Percentiles rank a stretch among this genome's conserved stretches.
These are phyloP conservation scores for Hemithea aestivaria DNA, from an alignment of 2,888 invertebrate species.

Conservation along the genomic window DNA sequence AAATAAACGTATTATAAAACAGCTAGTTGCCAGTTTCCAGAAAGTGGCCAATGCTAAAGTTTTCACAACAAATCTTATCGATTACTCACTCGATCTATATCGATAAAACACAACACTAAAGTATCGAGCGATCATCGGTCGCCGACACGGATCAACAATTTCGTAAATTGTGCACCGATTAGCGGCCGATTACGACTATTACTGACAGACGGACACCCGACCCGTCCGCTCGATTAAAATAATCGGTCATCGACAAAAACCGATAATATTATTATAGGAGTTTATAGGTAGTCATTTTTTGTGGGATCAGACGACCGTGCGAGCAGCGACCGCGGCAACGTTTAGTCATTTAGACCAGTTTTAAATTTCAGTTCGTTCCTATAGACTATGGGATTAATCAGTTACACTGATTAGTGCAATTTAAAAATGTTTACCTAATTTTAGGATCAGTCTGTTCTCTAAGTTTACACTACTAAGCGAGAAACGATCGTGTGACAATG, in stretches of 20 bases:
- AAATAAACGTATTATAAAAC: too few relatives aligned
- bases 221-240: constrained; percentile 70
- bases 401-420: background rate
- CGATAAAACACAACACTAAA: constrained; percentile 59
- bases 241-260: constrained; percentile 75
- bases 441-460: too few relatives aligned
- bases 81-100: constrained; percentile 29
- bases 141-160: constrained; percentile 77
- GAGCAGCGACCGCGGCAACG: constrained; percentile 30
- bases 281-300: constrained; percentile 58
- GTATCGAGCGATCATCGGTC: constrained; percentile 59
- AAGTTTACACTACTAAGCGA: too few relatives aligned
- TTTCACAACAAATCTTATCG: too few relatives aligned
- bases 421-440: too few relatives aligned
- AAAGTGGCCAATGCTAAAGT: too few relatives aligned
- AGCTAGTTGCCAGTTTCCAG: too few relatives aligned
- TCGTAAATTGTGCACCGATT: constrained; percentile 78
- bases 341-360: constrained; percentile 32
- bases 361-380: constrained; percentile 7
- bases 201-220: constrained; percentile 76
- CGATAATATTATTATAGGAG: constrained; percentile 62
- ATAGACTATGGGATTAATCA: background rate
- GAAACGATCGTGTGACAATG: too few relatives aligned
- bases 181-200: constrained; percentile 77
- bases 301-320: constrained; percentile 34